Evolutionary conservation across 1,140 invertebrate genomes (phyloP), one percentile per base, ranked within the genome.

Genomic region (Saccostrea cuccullata): DNA sequence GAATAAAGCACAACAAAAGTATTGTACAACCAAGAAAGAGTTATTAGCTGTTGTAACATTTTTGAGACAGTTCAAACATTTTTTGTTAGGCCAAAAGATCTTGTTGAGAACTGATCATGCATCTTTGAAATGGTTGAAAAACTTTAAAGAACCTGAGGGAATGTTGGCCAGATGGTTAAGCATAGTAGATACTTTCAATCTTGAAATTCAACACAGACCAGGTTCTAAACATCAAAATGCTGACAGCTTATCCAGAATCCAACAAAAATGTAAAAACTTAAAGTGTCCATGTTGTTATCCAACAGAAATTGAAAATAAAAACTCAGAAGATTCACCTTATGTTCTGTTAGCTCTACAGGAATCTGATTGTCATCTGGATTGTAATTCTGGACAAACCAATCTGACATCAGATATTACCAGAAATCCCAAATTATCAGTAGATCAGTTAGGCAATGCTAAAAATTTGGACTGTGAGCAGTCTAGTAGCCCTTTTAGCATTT

Each of bases 21-120:
- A 82, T 23, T 82, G 73, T 82, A 82, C 73, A 4, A 82, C 73
- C 13, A 26, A 82, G 9, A 82, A 82, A 40, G 73, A 82, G 36
- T 82, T 82, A 26, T 40, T 82, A 26, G 73, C 73, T 30, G 73
- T 82, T 40, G 73, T 82, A 17, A 82, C 73, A n/a, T 82, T 82
- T 26, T 30, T 82, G 15, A 23, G 36, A 40, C 73, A 82, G 23
- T 82, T 36, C 15, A 82, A 40, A 23, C 73, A 82, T 82, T 82
- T n/a, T 82, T 40, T 82, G 73, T 23, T 26, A 26, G 73, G 73
- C 20, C 20, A 26, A 26, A 82, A 82, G 26, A 30, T 82, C 20
- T 40, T 82, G 26, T 12, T 82, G 15, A 17, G 73, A 23, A 82
- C 73, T 12, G 73, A 82, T 23, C 73, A 82, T 82, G 73, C 73